Base-by-base conservation (phyloP, 1,140 invertebrate species). In the Eufriesea mexicana region DNA sequence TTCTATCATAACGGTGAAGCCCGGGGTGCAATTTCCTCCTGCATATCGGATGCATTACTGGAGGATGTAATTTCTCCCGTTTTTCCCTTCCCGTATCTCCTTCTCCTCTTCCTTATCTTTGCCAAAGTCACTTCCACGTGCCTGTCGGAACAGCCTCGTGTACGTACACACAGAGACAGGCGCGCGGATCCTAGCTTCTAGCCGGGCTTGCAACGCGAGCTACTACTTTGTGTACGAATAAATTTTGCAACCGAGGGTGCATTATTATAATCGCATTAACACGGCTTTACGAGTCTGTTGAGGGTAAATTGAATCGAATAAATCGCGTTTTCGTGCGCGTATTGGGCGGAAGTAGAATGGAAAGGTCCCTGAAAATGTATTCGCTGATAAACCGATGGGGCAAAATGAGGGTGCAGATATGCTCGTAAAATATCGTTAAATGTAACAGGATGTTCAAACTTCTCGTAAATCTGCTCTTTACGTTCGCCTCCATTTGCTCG, bases 21-120 rank as follows among this genome's bases (percentile, higher is more conserved):
- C 28, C 23, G 49, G n/a, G 64, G 25, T 77, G 74, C 74, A 83
- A 83, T 83, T 83, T 78, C 66, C 61, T 23, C 47, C 74, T 45
- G 75, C 75, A 70, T 78, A 78, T 83, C 75, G 66, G 75, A 66
- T 54, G 75, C 75, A 71, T 83, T 82, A 76, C 55, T 42, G 35
- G n/a, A 20, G 73, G 72, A 82, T 59, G 67, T 76, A 76, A 82
- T 82, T 82, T 57, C 72, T 14, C 35, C 62, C 47, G 35, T 28
- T 49, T 64, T 64, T 10, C 25, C 51, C 42, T 28, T 10, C 6
- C 25, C 16, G 35, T 54, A 16, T 35, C n/a, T 57, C 54, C 25
- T 4, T 73, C 28, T 67, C n/a, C 59, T 51, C 54, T 76, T 76
- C 59, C 79, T 74, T 75, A 81, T 81, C 59, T 75, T 18, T 42